Conservation (phyloP, 2,113 vertebrate genomes). For the Amblyornis subalaris region DNA sequence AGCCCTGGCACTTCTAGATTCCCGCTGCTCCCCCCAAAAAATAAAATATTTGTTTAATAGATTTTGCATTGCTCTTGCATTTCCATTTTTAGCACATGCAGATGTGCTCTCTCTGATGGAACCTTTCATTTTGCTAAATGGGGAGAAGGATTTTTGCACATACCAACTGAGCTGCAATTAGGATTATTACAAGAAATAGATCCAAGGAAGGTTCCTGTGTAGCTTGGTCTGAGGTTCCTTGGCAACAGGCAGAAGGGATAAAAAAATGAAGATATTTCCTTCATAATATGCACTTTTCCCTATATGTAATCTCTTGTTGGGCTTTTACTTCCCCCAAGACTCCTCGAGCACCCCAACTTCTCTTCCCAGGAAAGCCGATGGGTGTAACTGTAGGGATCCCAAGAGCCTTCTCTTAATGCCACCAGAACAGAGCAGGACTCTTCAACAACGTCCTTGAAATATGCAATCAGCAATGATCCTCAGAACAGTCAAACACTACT, state of each 20-base stretch:
- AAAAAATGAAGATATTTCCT: not conserved
- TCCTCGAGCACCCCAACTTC: not conserved
- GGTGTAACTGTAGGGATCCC: not conserved
- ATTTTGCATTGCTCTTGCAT: conserved; percentile 36
- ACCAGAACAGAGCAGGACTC: not conserved
- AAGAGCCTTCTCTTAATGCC: not conserved
- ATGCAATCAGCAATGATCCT: not conserved
- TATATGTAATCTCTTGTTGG: not conserved
- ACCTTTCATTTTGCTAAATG: conserved; percentile 50
- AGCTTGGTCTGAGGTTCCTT: conserved; percentile 12
- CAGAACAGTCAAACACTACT: not conserved
- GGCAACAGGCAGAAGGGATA: not conserved
- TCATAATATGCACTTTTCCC: conserved; percentile 19
- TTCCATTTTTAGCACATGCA: conserved; percentile 53
- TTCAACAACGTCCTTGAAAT: not conserved
- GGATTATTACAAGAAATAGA: conserved; percentile 38
- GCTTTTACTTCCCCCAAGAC: not conserved
- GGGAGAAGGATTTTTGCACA: conserved; percentile 29
- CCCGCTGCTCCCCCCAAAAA: not conserved
- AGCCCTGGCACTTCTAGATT: conserved; percentile 36
- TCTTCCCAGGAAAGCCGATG: conserved; percentile 4
- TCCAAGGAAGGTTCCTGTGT: conserved; percentile 23
- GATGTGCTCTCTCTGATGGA: conserved; percentile 35
- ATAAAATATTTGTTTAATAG: conserved; percentile 56
- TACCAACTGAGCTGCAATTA: conserved; percentile 54